Evolutionary conservation across 1,140 invertebrate genomes (phyloP).

Genomic region (Hycleus cichorii): DNA sequence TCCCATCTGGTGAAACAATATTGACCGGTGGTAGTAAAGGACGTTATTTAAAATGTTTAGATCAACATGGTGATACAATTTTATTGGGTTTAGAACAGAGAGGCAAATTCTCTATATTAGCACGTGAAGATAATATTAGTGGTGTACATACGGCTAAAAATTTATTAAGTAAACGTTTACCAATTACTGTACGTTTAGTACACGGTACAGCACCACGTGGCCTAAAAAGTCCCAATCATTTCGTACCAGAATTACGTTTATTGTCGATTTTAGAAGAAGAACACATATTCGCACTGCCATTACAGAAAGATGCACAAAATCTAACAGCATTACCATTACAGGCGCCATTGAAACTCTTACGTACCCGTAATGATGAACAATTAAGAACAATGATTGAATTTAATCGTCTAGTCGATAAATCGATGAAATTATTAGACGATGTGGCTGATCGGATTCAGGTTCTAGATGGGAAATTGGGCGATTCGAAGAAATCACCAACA

Average conservation of each 20-base stretch:
- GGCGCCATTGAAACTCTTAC: conserved; percentile 76
- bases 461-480: conserved; percentile 67
- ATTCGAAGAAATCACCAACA: conserved; percentile 47
- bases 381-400: conserved; percentile 74
- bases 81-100: conserved; percentile 77
- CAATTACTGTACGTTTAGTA: conserved; percentile 82
- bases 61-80: conserved; percentile 75
- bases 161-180: conserved; percentile 78
- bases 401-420: conserved; percentile 69
- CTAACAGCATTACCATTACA: conserved; percentile 76
- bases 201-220: conserved; percentile 77
- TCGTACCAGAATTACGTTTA: conserved; percentile 75
- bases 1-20: conserved; percentile 60
- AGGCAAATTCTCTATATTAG: conserved; percentile 83
- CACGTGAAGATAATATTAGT: conserved; percentile 85
- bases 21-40: conserved; percentile 55
- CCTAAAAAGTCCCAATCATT: conserved; percentile 68
- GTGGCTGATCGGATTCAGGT: conserved; percentile 78
- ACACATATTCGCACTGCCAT: conserved; percentile 74
- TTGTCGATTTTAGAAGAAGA: conserved; percentile 79
- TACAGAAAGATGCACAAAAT: conserved; percentile 69
- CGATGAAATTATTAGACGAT: conserved; percentile 67
- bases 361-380: conserved; percentile 74
- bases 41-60: conserved; percentile 78
- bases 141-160: conserved; percentile 84